Conservation (phyloP, 2,113 vertebrate species). For the Ctenomys sociabilis region DNA sequence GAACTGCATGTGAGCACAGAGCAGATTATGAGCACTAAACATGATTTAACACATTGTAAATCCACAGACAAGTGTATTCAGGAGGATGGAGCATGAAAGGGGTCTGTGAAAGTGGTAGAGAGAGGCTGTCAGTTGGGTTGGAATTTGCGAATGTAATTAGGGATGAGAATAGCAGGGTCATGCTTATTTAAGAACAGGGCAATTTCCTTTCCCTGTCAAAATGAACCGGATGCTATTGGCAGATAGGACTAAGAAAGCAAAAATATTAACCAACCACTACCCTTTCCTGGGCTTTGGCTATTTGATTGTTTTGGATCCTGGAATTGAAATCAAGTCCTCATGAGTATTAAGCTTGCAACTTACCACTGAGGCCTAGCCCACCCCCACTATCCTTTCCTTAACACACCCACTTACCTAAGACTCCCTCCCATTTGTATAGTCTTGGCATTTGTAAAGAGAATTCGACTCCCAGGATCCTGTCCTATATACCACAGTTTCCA, state of each 20-base stretch:
- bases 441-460: neutral
- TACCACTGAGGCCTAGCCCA: neutral
- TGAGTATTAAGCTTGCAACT: neutral
- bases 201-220: constrained; percentile 2
- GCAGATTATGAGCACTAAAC: neutral
- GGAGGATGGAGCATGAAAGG: neutral
- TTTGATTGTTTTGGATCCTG: neutral
- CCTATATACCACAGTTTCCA: neutral
- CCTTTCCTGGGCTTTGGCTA: neutral
- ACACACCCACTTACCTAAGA: neutral
- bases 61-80: neutral
- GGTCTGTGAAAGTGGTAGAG: rapidly evolving
- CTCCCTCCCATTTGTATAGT: neutral
- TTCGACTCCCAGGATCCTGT: neutral
- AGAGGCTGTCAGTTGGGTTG: neutral
- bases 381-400: neutral
- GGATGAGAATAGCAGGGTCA: neutral
- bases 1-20: neutral
- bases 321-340: neutral
- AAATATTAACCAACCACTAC: neutral
- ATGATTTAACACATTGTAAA: neutral
- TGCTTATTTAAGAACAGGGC: neutral
- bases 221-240: neutral
- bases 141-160: neutral
- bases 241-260: neutral